phyloP scores from a whole-genome alignment of 2,113 vertebrate species.

The Antechinus stuartii region DNA sequence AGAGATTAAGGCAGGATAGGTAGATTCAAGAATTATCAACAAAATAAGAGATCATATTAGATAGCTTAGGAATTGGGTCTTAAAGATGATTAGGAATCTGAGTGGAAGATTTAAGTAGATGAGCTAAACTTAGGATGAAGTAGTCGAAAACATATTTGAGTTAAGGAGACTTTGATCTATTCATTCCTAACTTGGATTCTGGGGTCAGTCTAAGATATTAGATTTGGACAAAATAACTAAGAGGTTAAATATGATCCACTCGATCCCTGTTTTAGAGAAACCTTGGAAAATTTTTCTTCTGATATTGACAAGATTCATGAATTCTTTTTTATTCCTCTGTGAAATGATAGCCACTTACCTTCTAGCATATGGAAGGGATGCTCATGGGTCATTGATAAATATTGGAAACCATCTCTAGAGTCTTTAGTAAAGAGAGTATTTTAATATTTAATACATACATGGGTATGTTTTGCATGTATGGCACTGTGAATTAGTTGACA shows the following conservation, averaged over 20 bases:
- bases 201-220: not conserved
- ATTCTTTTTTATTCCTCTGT: constrained; percentile 49
- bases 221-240: not conserved
- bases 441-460: constrained; percentile 26
- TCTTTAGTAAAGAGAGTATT: constrained; percentile 1
- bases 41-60: not conserved
- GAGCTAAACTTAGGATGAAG: not conserved
- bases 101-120: not conserved
- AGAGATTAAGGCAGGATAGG: not conserved
- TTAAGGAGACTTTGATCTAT: not conserved
- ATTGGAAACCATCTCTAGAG: constrained; percentile 7
- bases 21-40: not conserved
- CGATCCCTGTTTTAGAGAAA: not conserved
- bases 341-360: constrained; percentile 51
- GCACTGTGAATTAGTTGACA: rapidly evolving
- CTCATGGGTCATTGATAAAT: constrained; percentile 30
- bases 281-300: not conserved
- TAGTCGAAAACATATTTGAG: not conserved
- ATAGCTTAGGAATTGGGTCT: not conserved
- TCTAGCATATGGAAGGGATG: constrained; percentile 48
- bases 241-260: not conserved
- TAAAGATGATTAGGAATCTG: not conserved
- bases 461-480: not conserved
- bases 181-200: not conserved
- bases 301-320: not conserved